Percentiles rank a stretch among this genome's conserved stretches.
Evolutionary conservation across 2,888 invertebrate genomes (phyloP).

Genomic region (Euzetes globulus): DNA sequence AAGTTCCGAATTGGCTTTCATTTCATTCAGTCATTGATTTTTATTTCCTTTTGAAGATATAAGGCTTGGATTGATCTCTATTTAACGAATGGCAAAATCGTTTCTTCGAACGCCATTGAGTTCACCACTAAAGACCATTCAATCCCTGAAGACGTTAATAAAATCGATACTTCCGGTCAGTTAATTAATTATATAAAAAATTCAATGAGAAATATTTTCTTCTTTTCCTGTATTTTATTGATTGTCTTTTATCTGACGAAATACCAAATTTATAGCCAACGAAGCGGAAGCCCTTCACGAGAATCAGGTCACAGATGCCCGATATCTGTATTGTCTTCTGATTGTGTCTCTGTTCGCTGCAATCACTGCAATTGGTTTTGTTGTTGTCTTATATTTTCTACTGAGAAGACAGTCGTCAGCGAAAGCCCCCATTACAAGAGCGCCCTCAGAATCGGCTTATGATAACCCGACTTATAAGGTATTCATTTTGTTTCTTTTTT

Average conservation of each 20-base stretch:
- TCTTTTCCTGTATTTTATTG: no score
- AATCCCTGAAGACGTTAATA: background rate
- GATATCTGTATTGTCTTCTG: slow-evolving; percentile 76
- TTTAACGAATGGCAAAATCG: slow-evolving; percentile 78
- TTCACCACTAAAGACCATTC: slow-evolving; percentile 70
- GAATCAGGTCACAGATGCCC: slow-evolving; percentile 53
- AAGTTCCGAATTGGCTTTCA: slow-evolving; percentile 16
- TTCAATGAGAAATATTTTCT: no score
- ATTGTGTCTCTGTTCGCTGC: slow-evolving; percentile 80
- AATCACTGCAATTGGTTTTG: slow-evolving; percentile 69
- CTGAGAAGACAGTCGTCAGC: slow-evolving; percentile 62
- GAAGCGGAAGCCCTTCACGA: slow-evolving; percentile 38
- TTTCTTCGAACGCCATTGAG: slow-evolving; percentile 80
- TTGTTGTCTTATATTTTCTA: slow-evolving; percentile 69
- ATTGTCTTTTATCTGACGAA: background rate
- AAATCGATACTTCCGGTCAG: slow-evolving; percentile 22
- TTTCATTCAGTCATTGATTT: slow-evolving; percentile 27
- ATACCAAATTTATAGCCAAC: slow-evolving; percentile 32
- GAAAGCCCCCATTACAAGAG: slow-evolving; percentile 70
- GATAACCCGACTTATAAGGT: slow-evolving; percentile 91
- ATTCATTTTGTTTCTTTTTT: slow-evolving; percentile 37
- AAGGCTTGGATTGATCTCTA: slow-evolving; percentile 76
- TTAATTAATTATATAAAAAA: background rate
- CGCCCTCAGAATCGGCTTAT: slow-evolving; percentile 72
- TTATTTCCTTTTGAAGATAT: slow-evolving; percentile 34